Evolutionary conservation across 2,797 vertebrate species (phyloP).

Genomic region (Anomalospiza imberbis): DNA sequence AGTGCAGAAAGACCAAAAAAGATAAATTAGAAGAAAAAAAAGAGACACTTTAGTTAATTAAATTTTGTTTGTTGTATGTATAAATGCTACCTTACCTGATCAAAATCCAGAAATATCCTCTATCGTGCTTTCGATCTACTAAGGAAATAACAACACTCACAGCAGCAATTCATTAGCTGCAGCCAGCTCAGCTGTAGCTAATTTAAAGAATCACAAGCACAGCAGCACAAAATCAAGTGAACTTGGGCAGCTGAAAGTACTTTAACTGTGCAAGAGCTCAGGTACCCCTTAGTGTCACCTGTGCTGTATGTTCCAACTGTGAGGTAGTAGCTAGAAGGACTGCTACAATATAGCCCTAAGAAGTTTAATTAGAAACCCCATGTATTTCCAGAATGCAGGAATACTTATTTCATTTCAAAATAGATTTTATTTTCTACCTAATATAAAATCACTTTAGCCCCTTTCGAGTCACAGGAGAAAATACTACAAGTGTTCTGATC

Average conservation of each 20-base stretch:
- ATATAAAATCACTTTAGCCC: neutral
- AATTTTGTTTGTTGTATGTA: neutral
- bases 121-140: neutral
- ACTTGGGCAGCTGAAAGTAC: neutral
- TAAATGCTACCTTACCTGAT: neutral
- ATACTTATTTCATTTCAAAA: neutral
- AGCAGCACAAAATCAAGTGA: slow-evolving; percentile 33
- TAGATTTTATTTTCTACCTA: neutral
- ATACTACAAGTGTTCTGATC: neutral
- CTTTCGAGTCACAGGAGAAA: neutral
- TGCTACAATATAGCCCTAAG: neutral
- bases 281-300: neutral
- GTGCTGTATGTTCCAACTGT: neutral
- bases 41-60: neutral
- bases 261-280: neutral
- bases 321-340: neutral
- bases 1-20: neutral
- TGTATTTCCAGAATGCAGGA: neutral
- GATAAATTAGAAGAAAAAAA: neutral
- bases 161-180: neutral
- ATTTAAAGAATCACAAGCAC: slow-evolving; percentile 40
- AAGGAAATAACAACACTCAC: neutral
- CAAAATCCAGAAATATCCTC: neutral
- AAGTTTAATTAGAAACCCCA: neutral
- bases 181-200: slow-evolving; percentile 29